phyloP scores from a whole-genome alignment of 2,888 invertebrate species.

The Deilephila elpenor region DNA sequence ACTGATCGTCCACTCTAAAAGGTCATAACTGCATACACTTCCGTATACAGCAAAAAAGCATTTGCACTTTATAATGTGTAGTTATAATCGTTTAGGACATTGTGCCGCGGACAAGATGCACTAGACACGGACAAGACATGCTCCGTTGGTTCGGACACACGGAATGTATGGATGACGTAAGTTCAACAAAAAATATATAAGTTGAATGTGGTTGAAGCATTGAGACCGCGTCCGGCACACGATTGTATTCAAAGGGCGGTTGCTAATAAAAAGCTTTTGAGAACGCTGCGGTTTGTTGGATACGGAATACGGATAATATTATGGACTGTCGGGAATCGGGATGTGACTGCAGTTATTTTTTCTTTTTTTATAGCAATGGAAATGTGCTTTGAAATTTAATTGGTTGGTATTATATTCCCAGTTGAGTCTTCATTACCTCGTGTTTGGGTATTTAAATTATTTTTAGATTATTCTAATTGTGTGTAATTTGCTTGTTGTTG shows the following conservation, averaged over 20 bases:
- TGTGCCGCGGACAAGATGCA: constrained; percentile 10
- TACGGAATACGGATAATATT: constrained; percentile 1
- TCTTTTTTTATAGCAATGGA: neutral
- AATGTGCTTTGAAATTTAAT: neutral
- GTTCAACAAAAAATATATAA: constrained; percentile 4
- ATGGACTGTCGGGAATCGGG: neutral
- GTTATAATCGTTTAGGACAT: neutral
- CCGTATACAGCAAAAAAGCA: neutral
- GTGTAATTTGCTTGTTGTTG: neutral
- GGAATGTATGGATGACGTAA: constrained; percentile 23
- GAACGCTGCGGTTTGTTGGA: neutral
- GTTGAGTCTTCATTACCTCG: neutral
- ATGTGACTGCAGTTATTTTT: neutral
- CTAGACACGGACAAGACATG: constrained; percentile 20
- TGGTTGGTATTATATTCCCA: neutral
- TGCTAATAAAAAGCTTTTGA: constrained; percentile 25
- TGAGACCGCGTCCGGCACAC: constrained; percentile 27
- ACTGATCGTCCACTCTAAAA: neutral
- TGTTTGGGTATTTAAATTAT: neutral
- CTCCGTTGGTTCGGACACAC: constrained; percentile 21
- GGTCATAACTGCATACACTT: constrained; percentile 12
- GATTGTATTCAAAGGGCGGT: constrained; percentile 29
- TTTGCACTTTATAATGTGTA: neutral
- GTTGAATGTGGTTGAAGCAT: constrained; percentile 18
- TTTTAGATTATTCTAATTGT: neutral